Conservation (phyloP, 2,797 vertebrate species). For the Pangasius sanitwongsei region DNA sequence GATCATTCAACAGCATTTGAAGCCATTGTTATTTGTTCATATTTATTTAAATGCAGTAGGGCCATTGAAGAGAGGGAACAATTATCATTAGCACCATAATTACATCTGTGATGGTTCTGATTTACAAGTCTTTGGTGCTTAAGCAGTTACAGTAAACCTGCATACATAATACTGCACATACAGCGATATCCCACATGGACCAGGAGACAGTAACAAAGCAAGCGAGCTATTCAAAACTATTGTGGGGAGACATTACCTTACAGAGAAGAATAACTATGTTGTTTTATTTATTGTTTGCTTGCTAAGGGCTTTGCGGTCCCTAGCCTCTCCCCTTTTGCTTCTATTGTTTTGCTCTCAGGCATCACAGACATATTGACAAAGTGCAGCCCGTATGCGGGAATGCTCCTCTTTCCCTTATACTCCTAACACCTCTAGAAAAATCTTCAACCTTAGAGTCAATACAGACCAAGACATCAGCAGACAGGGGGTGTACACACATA, state of each 20-base stretch:
- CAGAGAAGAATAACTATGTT: slow-evolving; percentile 46
- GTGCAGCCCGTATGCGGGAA: slow-evolving; percentile 49
- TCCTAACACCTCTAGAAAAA: slow-evolving; percentile 40
- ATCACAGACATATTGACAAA: slow-evolving; percentile 54
- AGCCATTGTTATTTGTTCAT: neutral
- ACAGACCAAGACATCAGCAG: slow-evolving; percentile 3
- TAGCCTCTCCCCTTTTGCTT: slow-evolving; percentile 21
- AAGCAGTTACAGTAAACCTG: slow-evolving; percentile 41
- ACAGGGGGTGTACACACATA: neutral
- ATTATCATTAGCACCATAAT: slow-evolving; percentile 31
- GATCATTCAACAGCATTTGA: slow-evolving; percentile 35
- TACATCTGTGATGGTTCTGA: slow-evolving; percentile 12
- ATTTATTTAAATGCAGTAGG: neutral
- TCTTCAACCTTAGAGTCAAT: slow-evolving; percentile 39
- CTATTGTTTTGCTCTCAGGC: slow-evolving; percentile 38
- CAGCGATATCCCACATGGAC: slow-evolving; percentile 6
- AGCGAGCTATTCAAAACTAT: slow-evolving; percentile 35
- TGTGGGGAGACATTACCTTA: slow-evolving; percentile 19
- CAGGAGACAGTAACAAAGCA: slow-evolving; percentile 25
- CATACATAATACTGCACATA: slow-evolving; percentile 16
- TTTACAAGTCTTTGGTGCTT: slow-evolving; percentile 7
- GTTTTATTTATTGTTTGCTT: slow-evolving; percentile 36
- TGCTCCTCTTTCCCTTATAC: slow-evolving; percentile 12
- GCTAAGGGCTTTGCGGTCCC: slow-evolving; percentile 35
- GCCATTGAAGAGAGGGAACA: slow-evolving; percentile 19